Conservation (phyloP, 2,797 vertebrate species). For the Urocyon cinereoargenteus region DNA sequence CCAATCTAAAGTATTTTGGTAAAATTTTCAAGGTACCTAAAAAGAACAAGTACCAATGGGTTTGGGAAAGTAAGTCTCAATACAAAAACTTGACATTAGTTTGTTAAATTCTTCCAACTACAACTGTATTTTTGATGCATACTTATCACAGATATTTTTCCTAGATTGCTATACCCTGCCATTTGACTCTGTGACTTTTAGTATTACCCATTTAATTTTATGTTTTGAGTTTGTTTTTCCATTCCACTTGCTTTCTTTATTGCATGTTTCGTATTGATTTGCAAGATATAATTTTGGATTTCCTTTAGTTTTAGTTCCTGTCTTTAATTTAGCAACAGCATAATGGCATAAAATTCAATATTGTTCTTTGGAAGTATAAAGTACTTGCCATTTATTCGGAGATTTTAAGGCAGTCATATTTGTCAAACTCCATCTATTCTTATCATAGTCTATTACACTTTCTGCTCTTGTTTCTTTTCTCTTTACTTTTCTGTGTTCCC, state of each 20-base stretch:
- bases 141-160: neutral
- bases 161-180: neutral
- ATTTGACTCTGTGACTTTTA: neutral
- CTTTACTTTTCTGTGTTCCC: neutral
- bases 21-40: neutral
- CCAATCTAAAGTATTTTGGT: neutral
- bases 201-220: neutral
- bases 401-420: neutral
- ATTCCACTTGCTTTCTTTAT: neutral
- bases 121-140: neutral
- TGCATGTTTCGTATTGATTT: neutral
- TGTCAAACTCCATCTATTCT: neutral
- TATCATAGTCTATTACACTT: neutral
- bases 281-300: neutral
- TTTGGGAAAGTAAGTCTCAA: neutral
- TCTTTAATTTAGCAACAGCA: neutral
- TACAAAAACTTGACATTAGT: neutral
- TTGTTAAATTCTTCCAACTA: neutral
- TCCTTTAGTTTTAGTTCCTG: neutral
- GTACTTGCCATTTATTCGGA: neutral
- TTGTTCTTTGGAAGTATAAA: neutral
- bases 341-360: neutral
- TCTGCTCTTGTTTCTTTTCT: neutral
- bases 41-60: neutral
- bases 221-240: neutral